Evolutionary conservation across 2,113 vertebrate species (phyloP), one percentile per base, ranked within the genome.

Genomic region (Rhizomys pruinosus): DNA sequence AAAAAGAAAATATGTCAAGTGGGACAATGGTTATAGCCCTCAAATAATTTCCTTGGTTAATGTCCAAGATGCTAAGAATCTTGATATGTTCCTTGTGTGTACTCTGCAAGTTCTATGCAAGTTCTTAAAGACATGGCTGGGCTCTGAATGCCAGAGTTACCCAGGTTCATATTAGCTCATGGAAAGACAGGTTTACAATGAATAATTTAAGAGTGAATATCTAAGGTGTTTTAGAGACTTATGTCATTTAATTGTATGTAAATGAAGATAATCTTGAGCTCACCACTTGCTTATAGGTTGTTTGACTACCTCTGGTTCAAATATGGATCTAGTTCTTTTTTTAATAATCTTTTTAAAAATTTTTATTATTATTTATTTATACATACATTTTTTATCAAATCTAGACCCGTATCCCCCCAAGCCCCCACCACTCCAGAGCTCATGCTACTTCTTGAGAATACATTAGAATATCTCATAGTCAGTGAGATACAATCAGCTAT

Each of bases 211-310:
- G 47, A 4, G 8, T 59, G 12, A 72, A 17, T 39, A 76, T n/a
- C 7, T 4, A 52, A 29, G 23, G 42, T 25, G 2, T 1, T 61
- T 52, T 78, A 29, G 9, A 1, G 6, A 16, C 6, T 55, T 3
- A 13, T 76, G 10, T 85, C 22, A 71, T 29, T 66, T 52, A 32
- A 34, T 0, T 22, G 1, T 4, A 34, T 29, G 19, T 37, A 82
- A 47, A 32, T 69, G 39, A 23, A 76, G 37, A 55, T 3, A 37
- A 17, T 57, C 12, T 23, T 32, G 42, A 37, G 13, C 55, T 91
- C 29, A 39, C 1, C 27, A 2, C 9, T 27, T 8, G 32, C 7
- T 17, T 32, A 15, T 55, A 1, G 12, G 22, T 1, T 80, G 17
- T 17, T 84, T 84, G 32, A 27, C 34, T 10, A 10, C 0, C 13